Evolutionary conservation across 64 coral and sea anemone species (phyloP).

Genomic region (Catalaphyllia jardinei): DNA sequence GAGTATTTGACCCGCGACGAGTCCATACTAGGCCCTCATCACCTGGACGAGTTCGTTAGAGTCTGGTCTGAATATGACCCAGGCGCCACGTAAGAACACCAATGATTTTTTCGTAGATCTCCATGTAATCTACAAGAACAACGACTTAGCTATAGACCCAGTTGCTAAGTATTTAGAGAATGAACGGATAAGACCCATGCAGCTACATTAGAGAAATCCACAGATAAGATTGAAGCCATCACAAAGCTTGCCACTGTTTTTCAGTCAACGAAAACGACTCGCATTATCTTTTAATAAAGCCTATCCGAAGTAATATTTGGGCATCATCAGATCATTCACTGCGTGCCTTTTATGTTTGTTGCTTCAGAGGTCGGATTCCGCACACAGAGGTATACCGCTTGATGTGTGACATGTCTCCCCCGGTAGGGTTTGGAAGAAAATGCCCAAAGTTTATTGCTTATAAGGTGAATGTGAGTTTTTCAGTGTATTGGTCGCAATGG

Average conservation of each 20-base stretch:
- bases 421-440: constrained; percentile 95
- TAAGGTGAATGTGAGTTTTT: constrained; percentile 56
- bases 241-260: too few species aligned
- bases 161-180: too few species aligned
- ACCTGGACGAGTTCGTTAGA: constrained; percentile 96
- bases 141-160: too few species aligned
- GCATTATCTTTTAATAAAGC: too few species aligned
- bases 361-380: constrained; percentile 83
- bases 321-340: too few species aligned
- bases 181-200: too few species aligned
- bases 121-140: too few species aligned
- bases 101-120: background rate
- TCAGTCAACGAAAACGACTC: too few species aligned
- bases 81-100: constrained; percentile 87
- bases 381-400: constrained; percentile 92
- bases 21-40: constrained; percentile 96
- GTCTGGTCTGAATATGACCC: constrained; percentile 99
- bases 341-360: background rate
- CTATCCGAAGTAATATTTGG: too few species aligned
- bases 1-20: constrained; percentile 98
- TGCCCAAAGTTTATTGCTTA: constrained; percentile 98
- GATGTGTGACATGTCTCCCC: constrained; percentile 99
- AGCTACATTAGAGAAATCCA: too few species aligned
- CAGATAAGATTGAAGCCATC: too few species aligned
- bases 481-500: too few species aligned